Conservation (phyloP, 2,113 vertebrate species). For the Mungos mungo region DNA sequence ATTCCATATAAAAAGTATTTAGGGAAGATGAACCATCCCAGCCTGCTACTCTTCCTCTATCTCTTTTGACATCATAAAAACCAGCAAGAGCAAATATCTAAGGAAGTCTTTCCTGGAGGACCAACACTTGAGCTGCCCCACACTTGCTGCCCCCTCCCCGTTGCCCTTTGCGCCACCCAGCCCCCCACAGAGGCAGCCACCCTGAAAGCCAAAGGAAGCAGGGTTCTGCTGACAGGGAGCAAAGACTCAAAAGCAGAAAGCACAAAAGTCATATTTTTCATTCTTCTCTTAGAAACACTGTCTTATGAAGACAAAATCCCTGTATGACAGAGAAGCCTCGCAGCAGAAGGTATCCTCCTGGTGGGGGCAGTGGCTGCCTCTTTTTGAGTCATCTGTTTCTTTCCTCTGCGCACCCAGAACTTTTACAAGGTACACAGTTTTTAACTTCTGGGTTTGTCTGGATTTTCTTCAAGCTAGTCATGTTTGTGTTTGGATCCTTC, state of each 20-base stretch:
- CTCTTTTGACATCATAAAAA: neutral
- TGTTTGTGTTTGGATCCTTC: neutral
- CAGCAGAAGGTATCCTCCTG: neutral
- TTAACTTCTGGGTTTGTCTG: neutral
- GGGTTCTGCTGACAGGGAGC: neutral
- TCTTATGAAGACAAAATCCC: too few relatives aligned
- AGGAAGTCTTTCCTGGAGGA: neutral
- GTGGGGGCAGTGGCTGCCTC: neutral
- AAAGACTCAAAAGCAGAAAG: neutral
- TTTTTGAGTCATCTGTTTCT: neutral
- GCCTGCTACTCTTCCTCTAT: neutral
- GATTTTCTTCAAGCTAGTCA: neutral
- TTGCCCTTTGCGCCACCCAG: neutral
- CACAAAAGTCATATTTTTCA: neutral
- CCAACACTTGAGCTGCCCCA: neutral
- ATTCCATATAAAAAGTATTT: conserved; percentile 60
- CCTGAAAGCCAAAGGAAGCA: neutral
- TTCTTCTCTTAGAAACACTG: neutral
- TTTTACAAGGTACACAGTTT: neutral
- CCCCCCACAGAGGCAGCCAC: neutral
- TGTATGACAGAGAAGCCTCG: neutral
- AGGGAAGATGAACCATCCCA: conserved; percentile 59
- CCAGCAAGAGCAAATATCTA: neutral
- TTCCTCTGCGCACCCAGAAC: neutral
- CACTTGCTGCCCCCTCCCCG: neutral